Evolutionary conservation across 2,113 vertebrate genomes (phyloP).

Genomic region (Drymodes brunneopygia): DNA sequence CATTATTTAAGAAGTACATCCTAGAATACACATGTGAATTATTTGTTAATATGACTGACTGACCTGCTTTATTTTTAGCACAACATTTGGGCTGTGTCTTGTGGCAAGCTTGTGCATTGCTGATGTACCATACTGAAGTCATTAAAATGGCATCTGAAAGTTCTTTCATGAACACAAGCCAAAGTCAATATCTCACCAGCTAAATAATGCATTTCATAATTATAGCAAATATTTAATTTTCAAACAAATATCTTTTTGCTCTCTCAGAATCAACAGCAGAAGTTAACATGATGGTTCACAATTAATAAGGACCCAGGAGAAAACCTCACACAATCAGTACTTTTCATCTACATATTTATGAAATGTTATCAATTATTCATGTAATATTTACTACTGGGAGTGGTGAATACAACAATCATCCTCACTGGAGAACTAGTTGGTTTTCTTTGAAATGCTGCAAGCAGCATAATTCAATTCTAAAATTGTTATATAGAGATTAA

Average conservation of each 20-base stretch:
- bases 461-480: neutral
- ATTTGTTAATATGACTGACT: slow-evolving; percentile 10
- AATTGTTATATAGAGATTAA: neutral
- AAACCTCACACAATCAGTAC: slow-evolving; percentile 2
- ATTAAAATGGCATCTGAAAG: slow-evolving; percentile 8
- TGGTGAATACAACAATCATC: neutral
- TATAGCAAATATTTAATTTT: slow-evolving; percentile 39
- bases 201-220: slow-evolving; percentile 23
- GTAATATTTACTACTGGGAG: slow-evolving; percentile 28
- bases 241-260: slow-evolving; percentile 34
- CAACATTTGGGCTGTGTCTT: neutral
- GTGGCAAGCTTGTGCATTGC: neutral
- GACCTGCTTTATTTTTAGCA: slow-evolving; percentile 29
- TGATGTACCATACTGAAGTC: neutral
- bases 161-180: neutral
- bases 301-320: slow-evolving; percentile 54
- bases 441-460: neutral
- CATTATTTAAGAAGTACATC: slow-evolving; percentile 33
- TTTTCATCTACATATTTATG: slow-evolving; percentile 41
- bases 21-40: slow-evolving; percentile 19
- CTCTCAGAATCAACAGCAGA: neutral
- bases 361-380: slow-evolving; percentile 14
- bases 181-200: neutral
- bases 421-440: neutral
- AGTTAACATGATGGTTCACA: slow-evolving; percentile 39